Percentiles rank a stretch among this genome's conserved stretches.
These are phyloP conservation scores for Atherinomorus stipes DNA, from an alignment of 2,113 vertebrate species.

Conservation along the genomic window DNA sequence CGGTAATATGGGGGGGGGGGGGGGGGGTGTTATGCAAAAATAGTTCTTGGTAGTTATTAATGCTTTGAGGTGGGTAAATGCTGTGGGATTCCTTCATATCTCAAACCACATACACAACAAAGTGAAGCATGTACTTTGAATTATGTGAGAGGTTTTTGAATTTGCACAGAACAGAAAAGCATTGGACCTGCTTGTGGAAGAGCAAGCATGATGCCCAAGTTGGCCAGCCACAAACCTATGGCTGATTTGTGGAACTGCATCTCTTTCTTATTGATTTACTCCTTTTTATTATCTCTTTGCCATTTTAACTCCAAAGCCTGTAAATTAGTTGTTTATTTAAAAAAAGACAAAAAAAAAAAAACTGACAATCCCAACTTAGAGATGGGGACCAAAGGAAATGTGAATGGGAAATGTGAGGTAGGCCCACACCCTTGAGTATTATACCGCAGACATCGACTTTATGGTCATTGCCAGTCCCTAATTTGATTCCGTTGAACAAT, in stretches of 20 bases:
- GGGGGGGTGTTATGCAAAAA: background rate
- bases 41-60: background rate
- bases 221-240: conserved; percentile 47
- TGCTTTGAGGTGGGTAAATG: conserved; percentile 26
- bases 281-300: conserved; percentile 54
- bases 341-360: conserved; percentile 72
- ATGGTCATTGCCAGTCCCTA: conserved; percentile 66
- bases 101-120: background rate
- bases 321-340: conserved; percentile 72
- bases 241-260: conserved; percentile 56
- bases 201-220: conserved; percentile 59
- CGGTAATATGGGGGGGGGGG: background rate
- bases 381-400: conserved; percentile 60
- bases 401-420: conserved; percentile 65
- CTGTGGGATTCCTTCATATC: conserved; percentile 5
- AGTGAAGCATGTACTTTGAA: conserved; percentile 30
- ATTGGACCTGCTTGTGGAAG: conserved; percentile 45
- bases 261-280: conserved; percentile 56
- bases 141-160: conserved; percentile 1
- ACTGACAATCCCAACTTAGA: conserved; percentile 54
- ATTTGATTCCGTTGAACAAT: conserved; percentile 78
- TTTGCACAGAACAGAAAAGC: conserved; percentile 44
- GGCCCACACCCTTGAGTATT: conserved; percentile 63
- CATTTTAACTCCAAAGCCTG: conserved; percentile 73
- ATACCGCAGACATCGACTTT: conserved; percentile 52